These are phyloP conservation scores for Ormyrus labotus DNA, from an alignment of 2,888 invertebrate genomes.

Conservation along the genomic window DNA sequence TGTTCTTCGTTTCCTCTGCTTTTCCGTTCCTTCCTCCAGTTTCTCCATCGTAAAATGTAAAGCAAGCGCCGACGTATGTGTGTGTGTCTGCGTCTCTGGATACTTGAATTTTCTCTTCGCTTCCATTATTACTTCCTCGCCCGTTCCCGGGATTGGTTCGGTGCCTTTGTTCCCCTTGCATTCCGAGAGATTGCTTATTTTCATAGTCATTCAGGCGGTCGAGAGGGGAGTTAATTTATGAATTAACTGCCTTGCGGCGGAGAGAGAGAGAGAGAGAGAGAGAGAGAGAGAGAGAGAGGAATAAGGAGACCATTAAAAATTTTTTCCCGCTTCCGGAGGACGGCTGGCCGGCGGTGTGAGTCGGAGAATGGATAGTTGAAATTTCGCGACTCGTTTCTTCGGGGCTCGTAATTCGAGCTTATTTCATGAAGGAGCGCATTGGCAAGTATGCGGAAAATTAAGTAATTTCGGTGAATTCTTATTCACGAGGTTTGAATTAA, in stretches of 20 bases:
- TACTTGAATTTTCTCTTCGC: neutral
- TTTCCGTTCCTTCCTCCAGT: neutral
- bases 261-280: neutral
- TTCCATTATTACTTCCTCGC: no score
- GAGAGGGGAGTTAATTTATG: slow-evolving; percentile 20
- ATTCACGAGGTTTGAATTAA: no score
- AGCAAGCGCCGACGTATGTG: neutral
- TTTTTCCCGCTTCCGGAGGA: neutral
- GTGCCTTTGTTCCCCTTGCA: neutral
- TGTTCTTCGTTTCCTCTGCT: neutral
- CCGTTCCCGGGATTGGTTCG: neutral
- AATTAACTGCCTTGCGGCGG: slow-evolving; percentile 1
- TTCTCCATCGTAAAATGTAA: neutral
- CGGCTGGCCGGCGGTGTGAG: neutral
- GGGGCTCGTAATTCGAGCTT: no score
- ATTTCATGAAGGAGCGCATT: no score
- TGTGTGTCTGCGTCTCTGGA: neutral
- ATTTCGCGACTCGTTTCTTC: neutral
- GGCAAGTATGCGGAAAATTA: no score
- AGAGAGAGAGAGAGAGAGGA: neutral
- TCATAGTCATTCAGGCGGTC: slow-evolving; percentile 17
- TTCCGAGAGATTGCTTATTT: slow-evolving; percentile 27
- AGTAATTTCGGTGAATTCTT: no score
- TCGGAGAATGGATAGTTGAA: slow-evolving; percentile 1
- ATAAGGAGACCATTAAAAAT: slow-evolving; percentile 12